Percentiles rank a stretch among this genome's conserved stretches.
phyloP scores from a whole-genome alignment of 2,113 vertebrate species.

The Mionectes macconnelli region DNA sequence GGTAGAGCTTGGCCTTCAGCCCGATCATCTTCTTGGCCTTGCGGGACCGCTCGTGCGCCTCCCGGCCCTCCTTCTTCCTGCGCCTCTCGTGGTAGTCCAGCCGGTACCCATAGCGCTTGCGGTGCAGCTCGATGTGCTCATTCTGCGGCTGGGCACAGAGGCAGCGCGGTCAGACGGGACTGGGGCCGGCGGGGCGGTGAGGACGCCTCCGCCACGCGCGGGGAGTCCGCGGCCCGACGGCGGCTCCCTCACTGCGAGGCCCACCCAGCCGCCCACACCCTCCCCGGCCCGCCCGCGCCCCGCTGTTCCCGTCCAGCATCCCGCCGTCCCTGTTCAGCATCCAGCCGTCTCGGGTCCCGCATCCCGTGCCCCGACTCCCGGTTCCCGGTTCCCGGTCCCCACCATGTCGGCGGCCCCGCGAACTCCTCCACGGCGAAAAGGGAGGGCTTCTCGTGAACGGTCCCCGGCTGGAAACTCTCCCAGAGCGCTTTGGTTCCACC shows the following conservation, averaged over 20 bases:
- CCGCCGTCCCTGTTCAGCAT: not conserved
- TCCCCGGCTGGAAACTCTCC: not conserved
- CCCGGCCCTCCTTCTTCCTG: conserved; percentile 95
- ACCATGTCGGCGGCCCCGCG: not conserved
- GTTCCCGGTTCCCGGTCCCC: not conserved
- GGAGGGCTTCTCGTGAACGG: accelerated
- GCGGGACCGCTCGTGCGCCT: conserved; percentile 90
- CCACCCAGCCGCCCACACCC: not conserved
- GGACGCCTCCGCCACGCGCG: not conserved
- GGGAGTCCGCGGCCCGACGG: not conserved
- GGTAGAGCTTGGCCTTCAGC: conserved; percentile 96
- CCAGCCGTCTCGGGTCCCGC: not conserved
- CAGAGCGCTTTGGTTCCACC: not conserved
- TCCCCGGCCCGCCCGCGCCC: not conserved
- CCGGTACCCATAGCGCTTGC: conserved; percentile 93
- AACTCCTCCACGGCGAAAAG: not conserved
- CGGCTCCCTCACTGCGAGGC: not conserved
- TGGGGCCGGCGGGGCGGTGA: too few relatives aligned
- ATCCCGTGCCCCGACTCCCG: not conserved
- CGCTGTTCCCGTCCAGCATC: too few relatives aligned
- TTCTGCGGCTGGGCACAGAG: conserved; percentile 87
- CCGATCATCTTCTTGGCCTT: conserved; percentile 97
- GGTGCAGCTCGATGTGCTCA: conserved; percentile 94
- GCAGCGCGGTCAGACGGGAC: not conserved
- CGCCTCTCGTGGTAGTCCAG: conserved; percentile 94